Evolutionary conservation across 1,140 invertebrate genomes (phyloP).

Genomic region (Brachionus calyciflorus): DNA sequence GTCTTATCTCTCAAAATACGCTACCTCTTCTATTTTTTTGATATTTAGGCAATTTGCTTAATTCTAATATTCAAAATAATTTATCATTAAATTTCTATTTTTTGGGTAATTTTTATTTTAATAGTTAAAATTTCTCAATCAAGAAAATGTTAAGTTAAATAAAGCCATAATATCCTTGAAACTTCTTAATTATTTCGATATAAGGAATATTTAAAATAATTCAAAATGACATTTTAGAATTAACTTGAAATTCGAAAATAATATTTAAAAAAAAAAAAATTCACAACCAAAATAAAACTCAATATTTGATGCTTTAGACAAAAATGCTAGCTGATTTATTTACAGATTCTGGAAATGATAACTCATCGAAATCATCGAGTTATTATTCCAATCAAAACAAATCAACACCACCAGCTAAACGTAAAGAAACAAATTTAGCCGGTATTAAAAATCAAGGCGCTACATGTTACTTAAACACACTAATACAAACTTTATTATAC

Average conservation of each 20-base stretch:
- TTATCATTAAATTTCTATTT: too few species aligned
- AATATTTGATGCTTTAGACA: background rate
- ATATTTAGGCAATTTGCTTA: too few species aligned
- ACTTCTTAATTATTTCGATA: too few species aligned
- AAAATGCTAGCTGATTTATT: constrained; percentile 25
- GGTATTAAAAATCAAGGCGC: constrained; percentile 59
- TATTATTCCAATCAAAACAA: background rate
- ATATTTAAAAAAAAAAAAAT: background rate
- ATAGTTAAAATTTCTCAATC: too few species aligned
- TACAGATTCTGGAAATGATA: background rate
- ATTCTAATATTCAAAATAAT: too few species aligned
- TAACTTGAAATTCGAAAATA: too few species aligned
- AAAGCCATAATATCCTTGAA: too few species aligned
- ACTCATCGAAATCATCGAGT: background rate
- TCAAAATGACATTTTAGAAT: constrained; percentile 33
- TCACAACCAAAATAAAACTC: background rate
- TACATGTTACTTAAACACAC: constrained; percentile 59
- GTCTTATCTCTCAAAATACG: too few species aligned
- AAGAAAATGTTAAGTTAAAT: constrained; percentile 11
- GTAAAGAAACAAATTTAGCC: constrained; percentile 52
- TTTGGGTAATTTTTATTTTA: background rate
- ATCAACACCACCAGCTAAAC: constrained; percentile 49
- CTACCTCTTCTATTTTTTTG: too few species aligned
- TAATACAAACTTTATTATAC: constrained; percentile 56
- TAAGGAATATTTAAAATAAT: background rate